Base-by-base conservation (phyloP, 2,888 invertebrate species). In the Fragum fragum region DNA sequence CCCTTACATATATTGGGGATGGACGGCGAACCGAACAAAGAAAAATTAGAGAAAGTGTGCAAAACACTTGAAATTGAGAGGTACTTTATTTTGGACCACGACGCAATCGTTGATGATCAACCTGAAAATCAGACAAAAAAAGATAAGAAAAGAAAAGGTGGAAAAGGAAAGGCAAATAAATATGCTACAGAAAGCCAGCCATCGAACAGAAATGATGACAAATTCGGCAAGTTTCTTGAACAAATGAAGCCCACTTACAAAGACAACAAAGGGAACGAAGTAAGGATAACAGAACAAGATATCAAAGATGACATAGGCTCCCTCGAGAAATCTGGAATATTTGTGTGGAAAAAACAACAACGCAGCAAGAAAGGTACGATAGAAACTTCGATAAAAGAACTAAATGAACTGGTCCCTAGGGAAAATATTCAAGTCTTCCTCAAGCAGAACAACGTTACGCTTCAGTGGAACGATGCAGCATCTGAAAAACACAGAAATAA, bases 11-110 rank as follows among this genome's bases (percentile, higher is more conserved):
- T 69, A 14, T 26, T 69, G 26, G 18, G 18, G 5, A 18, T 69
- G 29, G 39, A 69, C 5, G 69, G 69, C 7, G 69, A 69, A n/a
- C 52, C 52, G 1, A 52, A 52, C 7, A 69, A 69, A 28, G 16
- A 11, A 21, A 69, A 52, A 26, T 28, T 69, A 18, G 52, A 69
- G 14, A 47, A 26, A 6, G 52, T 69, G 11, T 69, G 69, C 52
- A 47, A 52, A 5, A 69, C 6, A 29, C 26, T 69, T 1, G 69
- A 69, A 26, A 47, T 69, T 28, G 52, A 47, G 26, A 18, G 52
- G 1, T 69, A 69, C 26, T 52, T 69, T 42, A 21, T 69, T 26
- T 26, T 69, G 0, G 69, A 69, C 23, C 21, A 28, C 28, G 69
- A 69, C 29, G 69, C 69, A 23, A 28, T 69, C 6, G 26, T 61